Base-by-base conservation (phyloP, 2,113 vertebrate species). In the Psammodynastes pulverulentus region DNA sequence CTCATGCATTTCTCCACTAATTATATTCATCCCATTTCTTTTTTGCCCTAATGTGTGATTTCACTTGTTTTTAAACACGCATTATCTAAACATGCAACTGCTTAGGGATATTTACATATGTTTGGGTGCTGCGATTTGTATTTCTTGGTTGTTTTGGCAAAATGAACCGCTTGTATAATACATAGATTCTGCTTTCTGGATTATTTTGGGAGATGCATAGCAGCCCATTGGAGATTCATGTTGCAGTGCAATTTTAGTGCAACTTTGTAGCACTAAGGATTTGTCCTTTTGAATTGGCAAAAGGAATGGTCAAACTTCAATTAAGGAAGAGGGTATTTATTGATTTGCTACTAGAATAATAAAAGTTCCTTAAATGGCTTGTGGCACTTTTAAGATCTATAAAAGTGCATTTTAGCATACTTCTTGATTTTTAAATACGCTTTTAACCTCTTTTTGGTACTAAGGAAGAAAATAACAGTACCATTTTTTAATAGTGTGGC, bases 301-400 rank as follows among this genome's bases (percentile, higher is more conserved):
- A 89, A 46, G 43, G 17, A 6, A 84, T 85, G 67, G 87, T 58
- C 52, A 89, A 89, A 89, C 43, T 79, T 34, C 91, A 92, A 84
- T 92, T 92, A 92, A 89, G 67, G 56, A 85, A 89, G 29, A 58
- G 21, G 24, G 29, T 51, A 92, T 92, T 89, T 51, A 92, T 92
- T 89, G 87, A 89, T 89, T 92, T 92, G 43, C 56, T 56, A 29
- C 52, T 58, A 17, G 23, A n/a, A 45, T 34, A 85, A 89, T 89
- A 89, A 89, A 92, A 89, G 72, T 58, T 79, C 72, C 34, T 89
- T 92, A 58, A 92, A 85, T 85, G 12, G 24, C 87, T 86, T 89
- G 62, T 26, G 58, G 53, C 52, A 51, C 45, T 92, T 92, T 92
- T 89, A 89, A 92, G 56, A 92, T 79, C 91, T 58, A 92, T 85